Percentiles rank a stretch among this genome's conserved stretches.
Conservation (phyloP, 2,113 vertebrate genomes). For the Podilymbus podiceps region DNA sequence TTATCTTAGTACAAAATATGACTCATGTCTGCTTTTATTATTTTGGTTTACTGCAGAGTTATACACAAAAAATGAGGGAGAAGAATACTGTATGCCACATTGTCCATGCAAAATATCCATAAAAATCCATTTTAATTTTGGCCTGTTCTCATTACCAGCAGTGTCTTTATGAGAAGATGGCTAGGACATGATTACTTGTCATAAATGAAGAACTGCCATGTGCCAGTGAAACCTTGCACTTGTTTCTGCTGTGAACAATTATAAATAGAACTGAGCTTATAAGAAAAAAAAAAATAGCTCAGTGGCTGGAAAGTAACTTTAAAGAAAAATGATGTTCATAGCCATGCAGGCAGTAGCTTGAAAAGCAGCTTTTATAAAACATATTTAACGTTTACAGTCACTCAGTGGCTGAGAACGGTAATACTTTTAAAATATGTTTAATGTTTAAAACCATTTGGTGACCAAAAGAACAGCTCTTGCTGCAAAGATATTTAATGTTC, state of each 20-base stretch:
- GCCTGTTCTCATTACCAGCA: background rate
- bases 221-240: background rate
- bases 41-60: background rate
- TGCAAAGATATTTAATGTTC: slow-evolving; percentile 59
- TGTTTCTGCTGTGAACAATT: slow-evolving; percentile 51
- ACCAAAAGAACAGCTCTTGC: slow-evolving; percentile 7
- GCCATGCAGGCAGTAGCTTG: slow-evolving; percentile 36
- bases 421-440: slow-evolving; percentile 68
- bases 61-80: background rate
- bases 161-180: slow-evolving; percentile 12
- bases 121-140: background rate
- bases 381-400: slow-evolving; percentile 71
- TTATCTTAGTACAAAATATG: background rate
- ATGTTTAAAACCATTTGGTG: slow-evolving; percentile 55
- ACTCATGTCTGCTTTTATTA: background rate
- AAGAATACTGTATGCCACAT: background rate
- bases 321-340: slow-evolving; percentile 69
- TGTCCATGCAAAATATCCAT: background rate
- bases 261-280: slow-evolving; percentile 46
- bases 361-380: slow-evolving; percentile 70
- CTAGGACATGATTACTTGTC: slow-evolving; percentile 18
- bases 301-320: slow-evolving; percentile 57
- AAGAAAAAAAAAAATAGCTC: slow-evolving; percentile 32
- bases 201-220: slow-evolving; percentile 44
- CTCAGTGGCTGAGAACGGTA: slow-evolving; percentile 41